phyloP scores from a whole-genome alignment of 2,888 invertebrate species.

The Tupiocoris notatus region DNA sequence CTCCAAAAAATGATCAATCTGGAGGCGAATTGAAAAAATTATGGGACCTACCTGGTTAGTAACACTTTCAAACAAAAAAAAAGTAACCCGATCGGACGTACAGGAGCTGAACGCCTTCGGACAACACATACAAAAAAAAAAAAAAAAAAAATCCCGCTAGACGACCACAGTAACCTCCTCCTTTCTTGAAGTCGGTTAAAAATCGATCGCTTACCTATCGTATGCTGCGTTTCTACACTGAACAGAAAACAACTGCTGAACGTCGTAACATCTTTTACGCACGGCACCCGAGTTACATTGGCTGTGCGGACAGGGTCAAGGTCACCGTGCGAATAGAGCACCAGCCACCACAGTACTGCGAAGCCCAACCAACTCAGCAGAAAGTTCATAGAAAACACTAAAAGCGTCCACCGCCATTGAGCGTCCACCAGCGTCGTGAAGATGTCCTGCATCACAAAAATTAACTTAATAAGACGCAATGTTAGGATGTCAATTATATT shows the following conservation, averaged over 20 bases:
- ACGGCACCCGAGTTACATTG: constrained; percentile 67
- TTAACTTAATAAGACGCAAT: too few species aligned
- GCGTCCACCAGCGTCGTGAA: constrained; percentile 91
- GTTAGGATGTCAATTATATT: too few species aligned
- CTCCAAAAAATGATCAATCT: too few species aligned
- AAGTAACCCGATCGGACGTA: too few species aligned
- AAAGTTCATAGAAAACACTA: constrained; percentile 87
- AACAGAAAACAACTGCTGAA: constrained; percentile 94
- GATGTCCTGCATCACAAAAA: constrained; percentile 64
- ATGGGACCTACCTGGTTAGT: too few species aligned
- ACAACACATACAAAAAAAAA: too few species aligned
- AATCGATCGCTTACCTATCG: constrained; percentile 78
- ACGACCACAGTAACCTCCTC: too few species aligned
- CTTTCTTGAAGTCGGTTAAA: too few species aligned
- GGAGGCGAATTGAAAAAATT: too few species aligned
- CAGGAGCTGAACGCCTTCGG: too few species aligned
- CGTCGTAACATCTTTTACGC: constrained; percentile 80
- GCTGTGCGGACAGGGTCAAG: constrained; percentile 60
- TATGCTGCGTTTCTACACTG: constrained; percentile 95
- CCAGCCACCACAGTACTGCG: constrained; percentile 92
- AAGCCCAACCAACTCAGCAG: constrained; percentile 90
- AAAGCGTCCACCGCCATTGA: constrained; percentile 93
- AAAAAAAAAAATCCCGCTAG: too few species aligned
- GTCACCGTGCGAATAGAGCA: constrained; percentile 90
- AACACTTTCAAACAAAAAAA: too few species aligned